Base-by-base conservation (phyloP, 2,797 vertebrate genomes). In the Buceros bicornis region DNA sequence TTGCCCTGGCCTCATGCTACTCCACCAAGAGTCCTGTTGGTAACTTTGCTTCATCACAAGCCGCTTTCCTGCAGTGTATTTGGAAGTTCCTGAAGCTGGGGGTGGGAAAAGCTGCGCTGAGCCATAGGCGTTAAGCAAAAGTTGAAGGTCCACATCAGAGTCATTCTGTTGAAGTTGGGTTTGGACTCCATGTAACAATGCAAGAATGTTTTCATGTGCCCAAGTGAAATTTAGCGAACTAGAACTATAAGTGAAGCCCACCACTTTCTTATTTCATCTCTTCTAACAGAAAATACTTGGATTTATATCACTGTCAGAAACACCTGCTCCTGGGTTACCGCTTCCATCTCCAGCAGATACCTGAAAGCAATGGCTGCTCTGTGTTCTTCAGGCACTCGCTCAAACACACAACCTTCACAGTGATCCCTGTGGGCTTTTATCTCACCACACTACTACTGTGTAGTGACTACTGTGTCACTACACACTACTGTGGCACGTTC, bases 321-420 rank as follows among this genome's bases (percentile, higher is more conserved):
- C 6, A 18, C 11, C 18, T 11, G 4, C 10, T 66, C 4, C 35
- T 60, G 0, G 0, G 22, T 54, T 91, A 42, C 24, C 4, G 4
- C 19, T 73, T 56, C 33, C 28, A 45, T 29, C 33, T 91, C 61
- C 53, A 88, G 33, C 13, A 74, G 76, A 29, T 6, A 40, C 22
- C 56, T 56, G 57, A 53, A 26, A 65, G 50, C 62, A 72, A 7
- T 37, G 48, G 50, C 40, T 62, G 2, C 48, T 61, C 11, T 25
- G 1, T 2, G 1, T 62, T 87, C 58, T 48, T 61, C 60, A 82
- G 78, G n/a, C 31, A 37, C 65, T 74, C 42, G 33, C 29, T 69
- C 51, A 58, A 74, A 37, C 24, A 18, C 3, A 1, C 16, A 54
- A 15, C 31, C 70, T 77, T 69, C 56, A 22, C 24, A 37, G 9